Evolutionary conservation across 2,113 vertebrate genomes (phyloP).

Genomic region (Notarius lentiginosus): DNA sequence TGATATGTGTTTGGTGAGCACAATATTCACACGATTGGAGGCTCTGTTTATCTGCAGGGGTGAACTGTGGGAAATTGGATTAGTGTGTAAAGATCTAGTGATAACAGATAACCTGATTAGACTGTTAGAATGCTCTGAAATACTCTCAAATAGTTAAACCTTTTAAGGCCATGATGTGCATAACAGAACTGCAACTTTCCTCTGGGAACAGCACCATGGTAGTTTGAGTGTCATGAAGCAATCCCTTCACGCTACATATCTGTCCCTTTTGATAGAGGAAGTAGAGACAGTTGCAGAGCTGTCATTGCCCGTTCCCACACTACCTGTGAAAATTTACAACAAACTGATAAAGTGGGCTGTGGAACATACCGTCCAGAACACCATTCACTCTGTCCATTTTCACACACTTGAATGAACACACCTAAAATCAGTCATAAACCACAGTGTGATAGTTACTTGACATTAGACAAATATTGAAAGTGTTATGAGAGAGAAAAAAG

Average conservation of each 20-base stretch:
- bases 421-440: neutral
- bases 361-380: neutral
- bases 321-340: neutral
- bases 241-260: neutral
- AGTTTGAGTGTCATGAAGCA: neutral
- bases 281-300: neutral
- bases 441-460: neutral
- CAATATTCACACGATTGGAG: neutral
- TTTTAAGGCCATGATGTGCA: neutral
- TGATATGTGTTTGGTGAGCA: neutral
- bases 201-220: neutral
- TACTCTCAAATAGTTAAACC: neutral
- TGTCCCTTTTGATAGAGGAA: neutral
- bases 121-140: neutral
- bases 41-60: neutral
- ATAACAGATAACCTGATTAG: neutral
- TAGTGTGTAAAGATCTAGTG: neutral
- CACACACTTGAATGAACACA: neutral
- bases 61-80: neutral
- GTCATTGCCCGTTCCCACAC: neutral
- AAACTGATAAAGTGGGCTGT: neutral
- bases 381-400: neutral
- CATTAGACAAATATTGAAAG: neutral
- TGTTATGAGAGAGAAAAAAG: neutral
- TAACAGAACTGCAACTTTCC: neutral